Base-by-base conservation (phyloP, 2,797 vertebrate species). In the Malacoraja senta region DNA sequence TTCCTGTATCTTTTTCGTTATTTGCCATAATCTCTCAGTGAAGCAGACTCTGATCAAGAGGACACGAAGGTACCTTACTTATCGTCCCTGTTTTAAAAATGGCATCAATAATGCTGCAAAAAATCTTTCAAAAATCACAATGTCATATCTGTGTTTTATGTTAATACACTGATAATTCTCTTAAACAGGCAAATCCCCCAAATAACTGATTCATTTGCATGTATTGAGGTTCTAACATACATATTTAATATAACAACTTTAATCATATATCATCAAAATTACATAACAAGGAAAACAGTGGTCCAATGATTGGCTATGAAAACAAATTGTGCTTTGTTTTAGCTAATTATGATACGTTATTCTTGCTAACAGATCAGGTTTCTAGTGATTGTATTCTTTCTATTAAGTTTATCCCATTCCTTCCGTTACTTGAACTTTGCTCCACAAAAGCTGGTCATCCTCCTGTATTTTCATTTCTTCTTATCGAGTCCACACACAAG, bases 61-160 rank as follows among this genome's bases (percentile, higher is more conserved):
- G 44, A 96, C 96, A 96, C 96, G 96, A 95, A 96, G 96, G 96
- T 96, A 93, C 97, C 96, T 96, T 96, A 94, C 95, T 95, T 95
- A 96, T 96, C 96, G 96, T 94, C 95, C 96, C 35, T 91, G 53
- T 44, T 53, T 76, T 29, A 15, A 76, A 91, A 74, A 74, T n/a
- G 12, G 7, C 26, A 76, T n/a, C 38, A 92, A n/a, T 76, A 58
- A 92, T 92, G 12, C 68, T 58, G 76, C 26, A 15, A 8, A 26
- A 13, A 19, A 12, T 8, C 26, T 91, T 12, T 68, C 24, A 65
- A 88, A 68, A 68, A 88, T 10, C n/a, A 74, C 17, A 76, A 92
- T 24, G 90, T 76, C 58, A 10, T 74, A 53, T 74, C 26, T 29
- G 71, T 72, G 61, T 13, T 71, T 76, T 8, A n/a, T 12, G 24